phyloP scores from a whole-genome alignment of 1,140 invertebrate species.

The Laupala kohalensis region DNA sequence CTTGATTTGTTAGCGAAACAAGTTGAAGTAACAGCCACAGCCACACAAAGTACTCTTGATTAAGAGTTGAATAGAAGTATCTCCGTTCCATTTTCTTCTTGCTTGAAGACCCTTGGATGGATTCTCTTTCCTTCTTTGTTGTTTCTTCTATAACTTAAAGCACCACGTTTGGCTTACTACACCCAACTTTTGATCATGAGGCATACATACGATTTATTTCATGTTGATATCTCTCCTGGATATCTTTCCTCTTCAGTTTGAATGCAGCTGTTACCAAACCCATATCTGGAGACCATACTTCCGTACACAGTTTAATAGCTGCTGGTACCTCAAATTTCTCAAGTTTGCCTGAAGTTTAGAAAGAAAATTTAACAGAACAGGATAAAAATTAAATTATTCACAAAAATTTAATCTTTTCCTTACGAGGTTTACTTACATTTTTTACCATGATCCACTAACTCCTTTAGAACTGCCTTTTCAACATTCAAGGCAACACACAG shows the following conservation, averaged over 20 bases:
- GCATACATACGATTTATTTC: constrained; percentile 89
- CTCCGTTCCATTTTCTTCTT: no score
- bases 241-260: constrained; percentile 91
- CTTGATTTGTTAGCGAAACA: no score
- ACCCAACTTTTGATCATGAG: constrained; percentile 46
- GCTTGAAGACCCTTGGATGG: no score
- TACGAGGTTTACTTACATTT: constrained; percentile 6
- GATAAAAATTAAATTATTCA: no score
- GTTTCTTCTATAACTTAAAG: background rate
- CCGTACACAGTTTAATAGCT: constrained; percentile 74
- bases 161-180: background rate
- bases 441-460: constrained; percentile 62
- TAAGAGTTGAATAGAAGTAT: no score
- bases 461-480: constrained; percentile 63
- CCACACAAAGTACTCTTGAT: background rate
- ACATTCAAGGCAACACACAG: constrained; percentile 56
- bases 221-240: constrained; percentile 80
- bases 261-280: constrained; percentile 95
- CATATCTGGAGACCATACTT: constrained; percentile 92
- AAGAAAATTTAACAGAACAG: no score
- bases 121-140: background rate
- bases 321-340: constrained; percentile 86
- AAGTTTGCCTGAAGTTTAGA: constrained; percentile 60
- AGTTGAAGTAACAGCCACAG: background rate
- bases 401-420: no score